These are phyloP conservation scores for Thalassophryne amazonica DNA, from an alignment of 2,797 vertebrate species.

Conservation along the genomic window DNA sequence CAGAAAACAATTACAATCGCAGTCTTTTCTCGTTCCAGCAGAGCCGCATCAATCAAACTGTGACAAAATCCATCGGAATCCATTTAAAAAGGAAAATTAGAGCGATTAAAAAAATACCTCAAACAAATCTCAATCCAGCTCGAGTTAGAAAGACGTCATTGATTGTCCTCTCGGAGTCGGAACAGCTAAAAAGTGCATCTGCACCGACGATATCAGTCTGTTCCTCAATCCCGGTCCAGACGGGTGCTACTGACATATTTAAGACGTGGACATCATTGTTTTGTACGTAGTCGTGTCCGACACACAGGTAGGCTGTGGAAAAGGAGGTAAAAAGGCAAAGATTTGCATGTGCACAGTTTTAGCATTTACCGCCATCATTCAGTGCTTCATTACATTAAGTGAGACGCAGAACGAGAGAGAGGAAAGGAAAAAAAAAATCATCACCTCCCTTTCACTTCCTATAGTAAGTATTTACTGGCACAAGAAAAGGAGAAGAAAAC, in stretches of 20 bases:
- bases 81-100: conserved; percentile 70
- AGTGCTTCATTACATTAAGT: conserved; percentile 57
- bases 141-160: conserved; percentile 57
- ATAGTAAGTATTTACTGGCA: conserved; percentile 27
- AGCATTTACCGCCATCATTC: conserved; percentile 50
- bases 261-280: conserved; percentile 6
- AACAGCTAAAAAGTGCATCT: conserved; percentile 30
- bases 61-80: conserved; percentile 74
- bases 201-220: conserved; percentile 20
- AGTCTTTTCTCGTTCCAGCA: conserved; percentile 71
- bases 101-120: conserved; percentile 37
- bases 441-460: conserved; percentile 35
- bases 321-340: conserved; percentile 52
- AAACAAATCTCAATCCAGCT: conserved; percentile 46
- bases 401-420: conserved; percentile 27
- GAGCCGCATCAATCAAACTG: conserved; percentile 76
- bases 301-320: conserved; percentile 29
- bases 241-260: conserved; percentile 20
- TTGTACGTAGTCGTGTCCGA: conserved; percentile 24
- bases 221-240: conserved; percentile 15
- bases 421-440: conserved; percentile 25
- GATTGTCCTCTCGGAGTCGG: conserved; percentile 58
- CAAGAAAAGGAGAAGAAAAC: conserved; percentile 29
- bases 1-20: conserved; percentile 73
- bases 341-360: conserved; percentile 47